Conservation (phyloP, 2,797 vertebrate species). For the Adelosebastes latens region DNA sequence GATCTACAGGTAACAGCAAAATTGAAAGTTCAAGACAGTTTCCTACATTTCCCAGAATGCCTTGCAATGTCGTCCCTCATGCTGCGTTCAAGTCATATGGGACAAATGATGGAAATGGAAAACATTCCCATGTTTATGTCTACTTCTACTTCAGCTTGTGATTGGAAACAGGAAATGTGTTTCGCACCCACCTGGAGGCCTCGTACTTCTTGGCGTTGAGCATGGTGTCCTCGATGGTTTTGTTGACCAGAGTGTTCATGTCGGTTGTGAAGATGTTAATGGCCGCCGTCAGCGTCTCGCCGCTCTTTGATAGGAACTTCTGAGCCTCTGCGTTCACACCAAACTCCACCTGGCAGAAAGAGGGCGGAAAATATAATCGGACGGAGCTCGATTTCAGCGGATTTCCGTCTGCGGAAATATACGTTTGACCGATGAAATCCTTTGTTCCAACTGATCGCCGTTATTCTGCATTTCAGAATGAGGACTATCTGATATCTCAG, state of each 20-base stretch:
- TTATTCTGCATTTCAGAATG: no score
- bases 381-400: no score
- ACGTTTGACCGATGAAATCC: no score
- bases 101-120: not conserved
- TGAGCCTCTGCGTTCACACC: slow-evolving; percentile 92
- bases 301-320: slow-evolving; percentile 90
- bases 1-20: not conserved
- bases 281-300: slow-evolving; percentile 87
- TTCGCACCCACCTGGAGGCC: slow-evolving; percentile 85
- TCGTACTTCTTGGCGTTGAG: slow-evolving; percentile 92
- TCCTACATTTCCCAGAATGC: not conserved
- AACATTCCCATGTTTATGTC: not conserved
- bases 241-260: slow-evolving; percentile 92
- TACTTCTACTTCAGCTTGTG: not conserved
- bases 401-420: no score
- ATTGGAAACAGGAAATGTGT: not conserved
- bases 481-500: no score
- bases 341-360: slow-evolving; percentile 87
- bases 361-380: accelerated
- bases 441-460: no score
- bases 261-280: slow-evolving; percentile 90
- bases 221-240: slow-evolving; percentile 94
- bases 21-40: not conserved
- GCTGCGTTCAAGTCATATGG: not conserved
- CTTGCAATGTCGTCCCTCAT: not conserved